Evolutionary conservation across 2,113 vertebrate genomes (phyloP), one percentile per base, ranked within the genome.

Genomic region (Nettapus auritus): DNA sequence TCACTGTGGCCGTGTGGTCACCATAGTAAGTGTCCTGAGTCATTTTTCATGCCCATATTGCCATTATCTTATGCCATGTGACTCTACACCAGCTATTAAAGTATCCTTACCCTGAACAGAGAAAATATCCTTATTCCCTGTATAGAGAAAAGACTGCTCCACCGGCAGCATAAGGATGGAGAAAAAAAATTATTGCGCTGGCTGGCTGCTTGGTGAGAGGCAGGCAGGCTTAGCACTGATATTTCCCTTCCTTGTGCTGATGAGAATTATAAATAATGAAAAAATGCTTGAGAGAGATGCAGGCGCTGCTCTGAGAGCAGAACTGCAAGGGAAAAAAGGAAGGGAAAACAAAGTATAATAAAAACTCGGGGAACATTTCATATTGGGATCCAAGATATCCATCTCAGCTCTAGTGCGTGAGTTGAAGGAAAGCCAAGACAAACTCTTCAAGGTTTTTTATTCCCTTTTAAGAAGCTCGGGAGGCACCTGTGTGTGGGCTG

Each of bases 101-200:
- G 7, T 46, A 6, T 26, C 38, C 44, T 87, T 78, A n/a, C 0
- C 1, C 0, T 46, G 73, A n/a, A n/a, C n/a, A n/a, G n/a, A n/a
- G n/a, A n/a, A n/a, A n/a, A n/a, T n/a, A n/a, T n/a, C n/a, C 14
- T 9, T n/a, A 69, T 5, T 66, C 26, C 40, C 62, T 2, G 2
- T 22, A 21, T 3, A 50, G 69, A 53, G 33, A 38, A 56, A 55
- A 70, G 50, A 2, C 63, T 86, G 75, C 36, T 83, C 20, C 55
- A 16, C 13, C 31, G 16, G 36, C 56, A 78, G 71, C 31, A 4
- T 17, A 53, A 23, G 48, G 48, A 48, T 57, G 38, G 84, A 64
- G 38, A 15, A 17, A 4, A 38, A 38, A 34, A 52, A 20, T 17
- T 18, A 6, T 36, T 57, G 36, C 0, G 0, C 8, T 48, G 57